Percentiles rank a stretch among this genome's conserved stretches.
Conservation (phyloP, 2,113 vertebrate species). For the Limnothrissa miodon region DNA sequence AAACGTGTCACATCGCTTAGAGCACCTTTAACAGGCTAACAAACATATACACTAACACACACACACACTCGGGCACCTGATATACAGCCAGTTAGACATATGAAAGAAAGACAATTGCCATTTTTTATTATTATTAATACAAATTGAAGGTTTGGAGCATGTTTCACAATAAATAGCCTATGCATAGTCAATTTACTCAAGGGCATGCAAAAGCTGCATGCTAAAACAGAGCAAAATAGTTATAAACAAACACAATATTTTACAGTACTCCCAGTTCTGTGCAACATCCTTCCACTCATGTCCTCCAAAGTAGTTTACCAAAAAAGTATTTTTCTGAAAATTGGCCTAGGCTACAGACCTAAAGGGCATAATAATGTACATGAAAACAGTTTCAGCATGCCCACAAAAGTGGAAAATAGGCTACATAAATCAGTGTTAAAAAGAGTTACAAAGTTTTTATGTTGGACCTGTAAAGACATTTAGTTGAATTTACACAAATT, state of each 20-base stretch:
- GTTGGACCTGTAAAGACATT: neutral
- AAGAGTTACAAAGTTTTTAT: neutral
- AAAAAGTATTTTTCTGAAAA: neutral
- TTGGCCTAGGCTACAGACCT: neutral
- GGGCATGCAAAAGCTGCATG: constrained; percentile 66
- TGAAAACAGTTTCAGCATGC: neutral
- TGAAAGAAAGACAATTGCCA: neutral
- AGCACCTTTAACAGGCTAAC: too few species aligned
- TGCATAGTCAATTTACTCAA: constrained; percentile 64
- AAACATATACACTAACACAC: too few species aligned
- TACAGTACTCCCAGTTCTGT: constrained; percentile 23
- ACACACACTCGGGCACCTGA: neutral
- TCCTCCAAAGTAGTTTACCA: neutral
- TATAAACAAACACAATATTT: constrained; percentile 35
- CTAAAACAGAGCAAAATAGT: constrained; percentile 50
- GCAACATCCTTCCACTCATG: neutral
- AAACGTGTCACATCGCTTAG: too few species aligned
- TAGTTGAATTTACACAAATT: neutral
- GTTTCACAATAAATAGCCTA: constrained; percentile 7
- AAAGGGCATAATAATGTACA: neutral
- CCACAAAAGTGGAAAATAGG: neutral
- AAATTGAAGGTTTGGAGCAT: neutral
- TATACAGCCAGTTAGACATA: neutral
- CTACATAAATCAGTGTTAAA: neutral
- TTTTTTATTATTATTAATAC: constrained; percentile 1